phyloP scores from a whole-genome alignment of 2,888 invertebrate genomes.

The Lingula anatina region DNA sequence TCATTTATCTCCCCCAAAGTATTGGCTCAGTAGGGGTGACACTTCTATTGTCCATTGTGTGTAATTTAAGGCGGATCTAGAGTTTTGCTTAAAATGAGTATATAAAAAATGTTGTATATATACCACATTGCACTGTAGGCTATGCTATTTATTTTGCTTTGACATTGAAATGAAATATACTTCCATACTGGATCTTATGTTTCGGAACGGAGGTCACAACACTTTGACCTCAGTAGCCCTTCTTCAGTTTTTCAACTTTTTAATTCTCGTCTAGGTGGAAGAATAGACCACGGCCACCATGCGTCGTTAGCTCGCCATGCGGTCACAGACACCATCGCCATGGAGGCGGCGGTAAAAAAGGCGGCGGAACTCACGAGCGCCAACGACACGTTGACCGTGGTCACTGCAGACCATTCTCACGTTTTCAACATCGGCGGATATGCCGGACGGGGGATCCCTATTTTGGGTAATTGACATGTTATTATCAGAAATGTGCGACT shows the following conservation, averaged over 20 bases:
- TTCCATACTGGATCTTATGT: no score
- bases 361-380: constrained; percentile 58
- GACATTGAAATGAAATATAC: background rate
- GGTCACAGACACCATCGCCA: constrained; percentile 72
- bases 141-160: background rate
- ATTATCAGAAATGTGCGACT: no score
- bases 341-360: constrained; percentile 65
- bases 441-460: constrained; percentile 34
- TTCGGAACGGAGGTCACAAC: background rate
- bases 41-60: no score
- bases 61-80: no score
- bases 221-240: no score
- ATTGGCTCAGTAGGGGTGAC: no score
- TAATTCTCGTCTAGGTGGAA: no score
- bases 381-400: constrained; percentile 73
- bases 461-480: no score
- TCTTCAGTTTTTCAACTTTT: no score
- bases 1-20: no score
- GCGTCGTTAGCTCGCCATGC: constrained; percentile 59
- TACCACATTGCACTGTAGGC: background rate
- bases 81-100: no score
- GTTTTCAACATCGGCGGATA: constrained; percentile 45
- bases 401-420: constrained; percentile 53
- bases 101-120: no score
- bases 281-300: constrained; percentile 58